Evolutionary conservation across 2,797 vertebrate species (phyloP).

Genomic region (Etheostoma nigrum): DNA sequence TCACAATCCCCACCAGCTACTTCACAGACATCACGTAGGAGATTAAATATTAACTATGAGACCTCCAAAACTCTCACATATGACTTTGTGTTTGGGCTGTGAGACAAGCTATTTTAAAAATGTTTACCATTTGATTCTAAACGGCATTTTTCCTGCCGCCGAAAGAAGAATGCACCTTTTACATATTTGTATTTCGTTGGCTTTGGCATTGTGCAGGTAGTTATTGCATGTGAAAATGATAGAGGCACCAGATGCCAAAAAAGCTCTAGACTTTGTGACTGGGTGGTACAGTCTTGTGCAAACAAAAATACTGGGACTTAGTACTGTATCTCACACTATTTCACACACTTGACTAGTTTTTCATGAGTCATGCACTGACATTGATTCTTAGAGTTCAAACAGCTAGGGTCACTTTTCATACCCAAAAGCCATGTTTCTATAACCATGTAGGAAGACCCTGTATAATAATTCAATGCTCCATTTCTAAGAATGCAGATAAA

Average conservation of each 20-base stretch:
- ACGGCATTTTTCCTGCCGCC: neutral
- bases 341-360: slow-evolving; percentile 30
- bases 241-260: slow-evolving; percentile 21
- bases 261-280: slow-evolving; percentile 47
- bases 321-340: slow-evolving; percentile 41
- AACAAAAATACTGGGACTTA: slow-evolving; percentile 34
- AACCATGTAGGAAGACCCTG: neutral
- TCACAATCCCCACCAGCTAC: slow-evolving; percentile 42
- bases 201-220: neutral
- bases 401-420: neutral
- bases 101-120: slow-evolving; percentile 11
- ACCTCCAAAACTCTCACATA: slow-evolving; percentile 47
- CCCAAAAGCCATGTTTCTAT: neutral
- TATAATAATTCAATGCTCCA: neutral
- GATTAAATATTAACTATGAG: slow-evolving; percentile 77
- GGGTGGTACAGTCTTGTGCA: slow-evolving; percentile 35
- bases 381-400: neutral
- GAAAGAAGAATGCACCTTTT: neutral
- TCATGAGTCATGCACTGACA: slow-evolving; percentile 10
- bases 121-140: neutral
- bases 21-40: slow-evolving; percentile 40
- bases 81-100: slow-evolving; percentile 26
- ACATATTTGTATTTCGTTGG: slow-evolving; percentile 9
- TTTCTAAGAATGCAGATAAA: slow-evolving; percentile 34
- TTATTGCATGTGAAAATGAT: slow-evolving; percentile 19